These are phyloP conservation scores for Ichneumoninae sp. DNA, from an alignment of 2,888 invertebrate genomes.

Conservation along the genomic window DNA sequence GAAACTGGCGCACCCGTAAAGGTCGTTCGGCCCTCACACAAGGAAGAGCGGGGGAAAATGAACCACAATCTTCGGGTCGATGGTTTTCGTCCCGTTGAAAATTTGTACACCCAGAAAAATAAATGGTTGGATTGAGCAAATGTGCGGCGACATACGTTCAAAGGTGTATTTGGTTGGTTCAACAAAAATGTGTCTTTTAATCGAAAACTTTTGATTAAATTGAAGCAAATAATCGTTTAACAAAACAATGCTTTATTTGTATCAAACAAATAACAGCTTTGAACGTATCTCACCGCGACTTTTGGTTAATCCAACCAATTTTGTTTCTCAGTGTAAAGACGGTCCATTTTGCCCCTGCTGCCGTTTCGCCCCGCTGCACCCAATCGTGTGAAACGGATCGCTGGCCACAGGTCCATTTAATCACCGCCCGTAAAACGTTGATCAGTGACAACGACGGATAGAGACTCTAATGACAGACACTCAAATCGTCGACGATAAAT, in stretches of 20 bases:
- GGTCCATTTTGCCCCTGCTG: neutral
- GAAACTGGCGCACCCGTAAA: neutral
- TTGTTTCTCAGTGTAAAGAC: neutral
- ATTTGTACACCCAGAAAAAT: neutral
- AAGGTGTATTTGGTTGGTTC: too few relatives aligned
- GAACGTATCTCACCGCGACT: too few relatives aligned
- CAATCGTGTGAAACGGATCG: neutral
- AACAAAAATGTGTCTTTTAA: too few relatives aligned
- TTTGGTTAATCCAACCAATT: too few relatives aligned
- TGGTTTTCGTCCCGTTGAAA: neutral
- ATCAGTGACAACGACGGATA: neutral
- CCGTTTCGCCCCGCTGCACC: neutral
- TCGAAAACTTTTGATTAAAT: too few relatives aligned
- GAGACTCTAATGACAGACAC: neutral
- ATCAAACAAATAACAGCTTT: too few relatives aligned
- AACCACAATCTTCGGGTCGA: neutral
- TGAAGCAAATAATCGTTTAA: too few relatives aligned
- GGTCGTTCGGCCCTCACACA: too few relatives aligned
- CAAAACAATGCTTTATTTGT: too few relatives aligned
- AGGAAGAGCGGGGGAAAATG: neutral
- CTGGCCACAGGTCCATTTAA: neutral
- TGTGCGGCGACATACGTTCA: too few relatives aligned
- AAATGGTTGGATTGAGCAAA: too few relatives aligned
- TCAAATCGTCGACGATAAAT: slow-evolving; percentile 4
- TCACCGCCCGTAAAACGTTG: neutral